These are phyloP conservation scores for Megaptera novaeangliae DNA, from an alignment of 2,113 vertebrate species.

Conservation along the genomic window DNA sequence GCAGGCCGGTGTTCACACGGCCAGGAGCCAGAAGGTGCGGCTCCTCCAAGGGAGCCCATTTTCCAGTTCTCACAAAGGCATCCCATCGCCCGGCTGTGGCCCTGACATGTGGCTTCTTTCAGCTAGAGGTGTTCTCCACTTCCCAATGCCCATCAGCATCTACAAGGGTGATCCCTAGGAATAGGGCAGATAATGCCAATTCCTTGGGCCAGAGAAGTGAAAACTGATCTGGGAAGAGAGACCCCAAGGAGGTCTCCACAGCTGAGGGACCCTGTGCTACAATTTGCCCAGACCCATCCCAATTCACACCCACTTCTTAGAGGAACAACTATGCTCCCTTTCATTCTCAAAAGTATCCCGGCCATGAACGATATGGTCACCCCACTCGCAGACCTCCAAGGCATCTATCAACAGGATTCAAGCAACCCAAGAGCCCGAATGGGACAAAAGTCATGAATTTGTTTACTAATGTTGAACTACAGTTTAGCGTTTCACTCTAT, in stretches of 20 bases:
- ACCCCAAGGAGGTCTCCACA: not conserved
- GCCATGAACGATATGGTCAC: accelerated
- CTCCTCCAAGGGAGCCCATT: not conserved
- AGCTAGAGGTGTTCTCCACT: not conserved
- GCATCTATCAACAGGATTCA: not conserved
- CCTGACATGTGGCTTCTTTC: not conserved
- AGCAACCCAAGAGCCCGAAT: not conserved
- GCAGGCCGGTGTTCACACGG: not conserved
- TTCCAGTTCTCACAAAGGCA: not conserved
- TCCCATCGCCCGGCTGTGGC: too few species aligned
- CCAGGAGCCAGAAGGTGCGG: not conserved
- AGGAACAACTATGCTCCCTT: not conserved
- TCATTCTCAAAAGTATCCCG: not conserved
- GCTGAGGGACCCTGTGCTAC: not conserved
- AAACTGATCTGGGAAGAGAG: not conserved
- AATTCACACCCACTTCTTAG: not conserved
- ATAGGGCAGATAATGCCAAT: not conserved
- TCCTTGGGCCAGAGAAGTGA: not conserved
- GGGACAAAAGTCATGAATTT: not conserved
- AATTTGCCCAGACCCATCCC: not conserved
- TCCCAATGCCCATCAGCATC: not conserved
- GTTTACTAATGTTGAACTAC: not conserved
- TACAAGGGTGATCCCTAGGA: not conserved
- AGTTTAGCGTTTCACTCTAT: not conserved
- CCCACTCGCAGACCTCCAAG: not conserved